Conservation (phyloP, 2,888 invertebrate genomes). For the Callosobruchus maculatus region DNA sequence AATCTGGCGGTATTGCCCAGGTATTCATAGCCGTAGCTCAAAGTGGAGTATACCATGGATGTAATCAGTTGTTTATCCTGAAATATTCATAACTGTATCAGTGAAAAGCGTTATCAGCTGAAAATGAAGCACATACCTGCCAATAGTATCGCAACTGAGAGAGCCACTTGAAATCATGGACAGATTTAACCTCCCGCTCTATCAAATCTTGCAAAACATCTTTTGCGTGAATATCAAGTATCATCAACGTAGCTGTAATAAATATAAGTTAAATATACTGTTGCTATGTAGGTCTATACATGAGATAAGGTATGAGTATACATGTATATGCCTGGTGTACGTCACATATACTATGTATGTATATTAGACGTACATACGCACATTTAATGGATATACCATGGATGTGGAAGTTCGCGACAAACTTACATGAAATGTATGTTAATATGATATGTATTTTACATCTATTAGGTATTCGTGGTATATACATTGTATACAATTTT, state of each 20-base stretch:
- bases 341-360: too few relatives aligned
- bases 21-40: conserved; percentile 92
- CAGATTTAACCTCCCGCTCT: conserved; percentile 59
- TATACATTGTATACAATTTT: too few relatives aligned
- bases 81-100: conserved; percentile 5
- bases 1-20: conserved; percentile 84
- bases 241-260: conserved; percentile 79
- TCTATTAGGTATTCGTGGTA: too few relatives aligned
- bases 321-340: too few relatives aligned
- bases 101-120: background rate
- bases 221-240: conserved; percentile 89
- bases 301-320: too few relatives aligned
- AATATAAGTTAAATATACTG: too few relatives aligned
- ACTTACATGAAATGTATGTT: too few relatives aligned
- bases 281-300: too few relatives aligned
- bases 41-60: conserved; percentile 84
- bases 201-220: conserved; percentile 76
- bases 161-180: conserved; percentile 89
- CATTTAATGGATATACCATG: too few relatives aligned
- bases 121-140: conserved; percentile 54
- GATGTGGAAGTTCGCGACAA: too few relatives aligned
- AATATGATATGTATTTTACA: too few relatives aligned
- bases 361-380: too few relatives aligned
- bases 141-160: conserved; percentile 84
- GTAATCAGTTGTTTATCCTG: conserved; percentile 61